A percentile compares a stretch with the other conserved stretches of the same genome.
Evolutionary conservation across 2,888 invertebrate genomes (phyloP).

Genomic region (Tinea trinotella): DNA sequence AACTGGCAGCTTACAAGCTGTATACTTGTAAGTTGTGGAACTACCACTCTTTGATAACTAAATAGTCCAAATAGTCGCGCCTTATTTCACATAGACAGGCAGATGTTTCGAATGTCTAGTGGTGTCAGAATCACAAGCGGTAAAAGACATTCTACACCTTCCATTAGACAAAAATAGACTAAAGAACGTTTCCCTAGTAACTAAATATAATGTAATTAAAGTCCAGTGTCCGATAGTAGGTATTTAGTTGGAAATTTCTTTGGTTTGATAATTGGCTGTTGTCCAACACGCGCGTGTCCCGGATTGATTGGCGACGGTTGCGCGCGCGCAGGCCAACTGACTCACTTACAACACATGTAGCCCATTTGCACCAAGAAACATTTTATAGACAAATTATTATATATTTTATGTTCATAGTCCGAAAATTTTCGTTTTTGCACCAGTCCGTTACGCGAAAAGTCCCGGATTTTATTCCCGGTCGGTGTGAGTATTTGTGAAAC

Average conservation of each 20-base stretch:
- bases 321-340: slow-evolving; percentile 31
- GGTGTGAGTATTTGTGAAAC: neutral
- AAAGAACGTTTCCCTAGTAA: too few relatives aligned
- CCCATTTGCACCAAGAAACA: neutral
- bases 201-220: neutral
- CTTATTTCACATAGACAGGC: too few relatives aligned
- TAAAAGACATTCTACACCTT: too few relatives aligned
- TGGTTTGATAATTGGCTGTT: neutral
- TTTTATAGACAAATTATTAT: neutral
- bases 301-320: slow-evolving; percentile 20
- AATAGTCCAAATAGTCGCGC: too few relatives aligned
- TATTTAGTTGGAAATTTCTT: neutral
- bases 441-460: too few relatives aligned
- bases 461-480: too few relatives aligned
- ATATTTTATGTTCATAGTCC: neutral
- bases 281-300: slow-evolving; percentile 11
- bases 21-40: too few relatives aligned
- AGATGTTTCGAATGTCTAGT: too few relatives aligned
- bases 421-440: neutral
- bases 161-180: too few relatives aligned
- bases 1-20: too few relatives aligned
- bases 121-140: too few relatives aligned
- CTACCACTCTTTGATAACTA: too few relatives aligned
- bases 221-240: neutral
- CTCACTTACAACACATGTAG: slow-evolving; percentile 24